Conservation (phyloP, 2,113 vertebrate genomes). For the Calyptomena viridis region DNA sequence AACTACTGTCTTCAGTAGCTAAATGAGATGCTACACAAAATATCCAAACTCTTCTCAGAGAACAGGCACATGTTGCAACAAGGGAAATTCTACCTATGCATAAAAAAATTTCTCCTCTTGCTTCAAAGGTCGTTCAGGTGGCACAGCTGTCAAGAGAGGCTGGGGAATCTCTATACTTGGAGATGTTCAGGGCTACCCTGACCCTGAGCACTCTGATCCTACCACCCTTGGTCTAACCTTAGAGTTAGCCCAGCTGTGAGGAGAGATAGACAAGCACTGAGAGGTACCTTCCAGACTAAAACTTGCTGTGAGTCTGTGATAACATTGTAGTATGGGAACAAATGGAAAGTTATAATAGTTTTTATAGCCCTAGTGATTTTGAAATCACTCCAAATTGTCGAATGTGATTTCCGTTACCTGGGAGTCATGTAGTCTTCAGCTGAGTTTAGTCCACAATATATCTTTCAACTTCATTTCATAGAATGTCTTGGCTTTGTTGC, state of each 20-base stretch:
- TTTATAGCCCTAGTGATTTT: neutral
- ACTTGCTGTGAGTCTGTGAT: neutral
- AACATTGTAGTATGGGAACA: neutral
- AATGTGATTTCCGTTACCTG: neutral
- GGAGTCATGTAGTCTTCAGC: neutral
- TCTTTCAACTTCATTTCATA: neutral
- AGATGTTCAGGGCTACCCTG: neutral
- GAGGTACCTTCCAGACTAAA: neutral
- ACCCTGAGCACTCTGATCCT: neutral
- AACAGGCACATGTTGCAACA: neutral
- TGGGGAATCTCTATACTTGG: neutral
- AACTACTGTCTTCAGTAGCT: neutral
- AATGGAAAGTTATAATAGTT: neutral
- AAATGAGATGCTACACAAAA: neutral
- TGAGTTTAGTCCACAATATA: neutral
- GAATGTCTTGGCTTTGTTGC: neutral
- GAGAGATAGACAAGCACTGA: neutral
- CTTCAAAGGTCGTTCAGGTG: neutral
- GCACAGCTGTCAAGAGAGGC: neutral
- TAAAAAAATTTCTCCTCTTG: neutral
- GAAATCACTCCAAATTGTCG: neutral
- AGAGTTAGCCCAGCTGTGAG: neutral
- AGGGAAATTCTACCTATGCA: neutral
- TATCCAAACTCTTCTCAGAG: neutral
- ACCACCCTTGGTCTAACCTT: neutral